Percentiles rank a stretch among this genome's conserved stretches.
Evolutionary conservation across 2,113 vertebrate species (phyloP).

Genomic region (Ptyas mucosa): DNA sequence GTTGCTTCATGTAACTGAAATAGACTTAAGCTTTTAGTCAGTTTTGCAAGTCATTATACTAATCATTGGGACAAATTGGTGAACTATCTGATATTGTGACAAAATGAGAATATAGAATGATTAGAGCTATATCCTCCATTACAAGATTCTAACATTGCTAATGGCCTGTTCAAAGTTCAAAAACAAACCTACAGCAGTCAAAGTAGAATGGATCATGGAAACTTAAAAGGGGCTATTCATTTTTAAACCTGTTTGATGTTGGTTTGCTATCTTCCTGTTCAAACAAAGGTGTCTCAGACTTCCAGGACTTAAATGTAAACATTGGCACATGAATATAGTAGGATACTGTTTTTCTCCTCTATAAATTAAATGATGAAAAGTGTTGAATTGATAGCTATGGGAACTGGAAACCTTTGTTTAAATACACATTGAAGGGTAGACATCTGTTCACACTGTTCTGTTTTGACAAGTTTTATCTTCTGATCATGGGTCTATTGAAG

Average conservation of each 20-base stretch:
- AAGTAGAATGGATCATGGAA: neutral
- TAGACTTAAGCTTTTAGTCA: neutral
- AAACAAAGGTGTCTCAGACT: constrained; percentile 38
- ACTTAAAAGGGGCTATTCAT: neutral
- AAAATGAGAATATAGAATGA: neutral
- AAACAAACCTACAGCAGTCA: constrained; percentile 1
- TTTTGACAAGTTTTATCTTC: neutral
- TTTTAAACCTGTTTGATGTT: constrained; percentile 38
- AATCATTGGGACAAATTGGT: neutral
- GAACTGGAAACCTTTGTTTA: constrained; percentile 31
- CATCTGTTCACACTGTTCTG: neutral
- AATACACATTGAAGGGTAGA: neutral
- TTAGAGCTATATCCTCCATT: constrained; percentile 8
- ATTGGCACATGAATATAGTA: constrained; percentile 27
- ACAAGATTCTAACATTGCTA: neutral
- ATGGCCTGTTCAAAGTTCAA: neutral
- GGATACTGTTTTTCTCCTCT: constrained; percentile 36
- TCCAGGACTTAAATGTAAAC: constrained; percentile 52
- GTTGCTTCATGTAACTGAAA: neutral
- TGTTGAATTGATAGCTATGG: constrained; percentile 2
- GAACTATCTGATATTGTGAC: neutral
- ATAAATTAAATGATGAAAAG: constrained; percentile 41
- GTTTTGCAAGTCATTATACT: neutral
- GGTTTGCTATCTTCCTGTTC: constrained; percentile 42
- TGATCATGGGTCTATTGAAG: neutral